Percentiles rank a stretch among this genome's conserved stretches.
Conservation (phyloP, 2,113 vertebrate genomes). For the Isichthys henryi region DNA sequence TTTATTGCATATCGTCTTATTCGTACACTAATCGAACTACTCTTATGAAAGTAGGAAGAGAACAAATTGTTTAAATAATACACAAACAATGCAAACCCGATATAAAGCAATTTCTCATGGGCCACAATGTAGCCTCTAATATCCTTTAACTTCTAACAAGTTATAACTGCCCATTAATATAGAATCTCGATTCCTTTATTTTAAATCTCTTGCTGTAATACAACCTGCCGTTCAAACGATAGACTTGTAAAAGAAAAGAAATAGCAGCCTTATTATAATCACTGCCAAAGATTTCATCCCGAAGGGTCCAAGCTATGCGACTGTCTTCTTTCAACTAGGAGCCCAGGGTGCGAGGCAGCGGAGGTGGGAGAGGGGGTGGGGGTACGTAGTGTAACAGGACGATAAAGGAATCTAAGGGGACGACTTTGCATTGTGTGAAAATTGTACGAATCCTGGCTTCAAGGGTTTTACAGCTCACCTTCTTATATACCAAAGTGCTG, state of each 20-base stretch:
- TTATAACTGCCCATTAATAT: not conserved
- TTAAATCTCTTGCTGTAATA: not conserved
- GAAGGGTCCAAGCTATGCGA: not conserved
- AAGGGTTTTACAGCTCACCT: not conserved
- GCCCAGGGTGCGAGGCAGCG: not conserved
- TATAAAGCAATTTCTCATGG: not conserved
- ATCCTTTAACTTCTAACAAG: not conserved
- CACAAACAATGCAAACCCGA: not conserved
- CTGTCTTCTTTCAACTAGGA: not conserved
- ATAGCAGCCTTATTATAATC: not conserved
- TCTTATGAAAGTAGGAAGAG: not conserved
- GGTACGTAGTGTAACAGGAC: not conserved
- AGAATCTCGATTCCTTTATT: not conserved
- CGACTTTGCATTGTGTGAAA: slow-evolving; percentile 4
- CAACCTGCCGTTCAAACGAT: not conserved
- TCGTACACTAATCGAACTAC: not conserved
- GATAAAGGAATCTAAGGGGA: not conserved
- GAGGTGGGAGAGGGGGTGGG: not conserved
- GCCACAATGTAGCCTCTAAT: not conserved
- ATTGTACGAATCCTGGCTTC: not conserved
- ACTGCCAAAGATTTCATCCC: not conserved
- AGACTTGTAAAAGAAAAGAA: not conserved
- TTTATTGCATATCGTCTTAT: not conserved
- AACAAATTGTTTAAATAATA: not conserved
- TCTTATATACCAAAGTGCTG: not conserved